A percentile compares a stretch with the other conserved stretches of the same genome.
Evolutionary conservation across 1,140 invertebrate species (phyloP).

Genomic region (Drosophila funebris): DNA sequence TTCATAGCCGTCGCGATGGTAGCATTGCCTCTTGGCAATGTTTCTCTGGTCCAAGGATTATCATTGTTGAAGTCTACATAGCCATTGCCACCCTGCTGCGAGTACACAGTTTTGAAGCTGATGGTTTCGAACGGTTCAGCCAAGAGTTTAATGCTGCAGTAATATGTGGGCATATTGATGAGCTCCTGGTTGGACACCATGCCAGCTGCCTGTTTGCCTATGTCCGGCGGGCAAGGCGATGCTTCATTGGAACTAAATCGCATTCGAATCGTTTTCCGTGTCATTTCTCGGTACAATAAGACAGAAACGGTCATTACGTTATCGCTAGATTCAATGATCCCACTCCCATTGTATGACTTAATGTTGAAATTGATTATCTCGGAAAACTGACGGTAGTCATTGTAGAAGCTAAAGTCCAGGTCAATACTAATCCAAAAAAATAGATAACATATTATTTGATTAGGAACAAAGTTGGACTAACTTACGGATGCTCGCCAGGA

Average conservation of each 20-base stretch:
- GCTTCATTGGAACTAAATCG: conserved; percentile 46
- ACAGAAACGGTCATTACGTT: conserved; percentile 60
- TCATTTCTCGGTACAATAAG: neutral
- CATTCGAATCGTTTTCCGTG: conserved; percentile 12
- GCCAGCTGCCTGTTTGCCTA: conserved; percentile 43
- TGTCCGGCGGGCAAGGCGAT: conserved; percentile 60
- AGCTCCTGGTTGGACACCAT: conserved; percentile 34
- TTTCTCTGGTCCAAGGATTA: neutral
- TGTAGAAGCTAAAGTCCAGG: conserved; percentile 31
- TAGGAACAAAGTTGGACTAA: neutral
- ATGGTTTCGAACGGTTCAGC: conserved; percentile 36
- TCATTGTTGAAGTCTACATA: conserved; percentile 43
- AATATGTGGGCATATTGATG: conserved; percentile 24
- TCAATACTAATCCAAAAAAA: no score
- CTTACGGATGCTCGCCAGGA: neutral
- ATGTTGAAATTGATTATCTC: conserved; percentile 46
- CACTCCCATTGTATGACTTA: conserved; percentile 29
- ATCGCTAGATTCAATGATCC: conserved; percentile 58
- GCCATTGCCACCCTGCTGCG: neutral
- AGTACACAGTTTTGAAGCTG: conserved; percentile 48
- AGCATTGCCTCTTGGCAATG: neutral
- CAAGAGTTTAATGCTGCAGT: conserved; percentile 47
- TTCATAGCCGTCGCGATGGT: conserved; percentile 39
- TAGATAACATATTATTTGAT: no score
- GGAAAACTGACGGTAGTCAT: conserved; percentile 40